Evolutionary conservation across 2,113 vertebrate genomes (phyloP).

Genomic region (Phyllostomus discolor): DNA sequence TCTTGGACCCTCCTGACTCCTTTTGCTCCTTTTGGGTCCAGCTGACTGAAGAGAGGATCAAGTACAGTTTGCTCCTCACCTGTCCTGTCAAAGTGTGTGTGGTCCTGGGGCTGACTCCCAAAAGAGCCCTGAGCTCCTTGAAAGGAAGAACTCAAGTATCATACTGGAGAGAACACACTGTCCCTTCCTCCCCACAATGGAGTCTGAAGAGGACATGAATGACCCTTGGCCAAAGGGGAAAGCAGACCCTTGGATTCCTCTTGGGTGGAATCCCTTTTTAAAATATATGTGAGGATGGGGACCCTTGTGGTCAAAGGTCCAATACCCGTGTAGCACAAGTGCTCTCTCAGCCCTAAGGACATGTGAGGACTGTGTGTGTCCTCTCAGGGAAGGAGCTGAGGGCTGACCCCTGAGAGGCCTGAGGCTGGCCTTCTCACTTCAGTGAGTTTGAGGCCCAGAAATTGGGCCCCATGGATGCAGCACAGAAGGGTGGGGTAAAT

Average conservation of each 20-base stretch:
- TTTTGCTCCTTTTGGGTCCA: not conserved
- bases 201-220: not conserved
- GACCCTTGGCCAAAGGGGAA: not conserved
- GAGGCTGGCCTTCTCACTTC: not conserved
- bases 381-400: not conserved
- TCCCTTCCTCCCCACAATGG: not conserved
- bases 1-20: not conserved
- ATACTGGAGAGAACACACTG: not conserved
- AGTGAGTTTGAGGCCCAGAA: not conserved
- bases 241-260: not conserved
- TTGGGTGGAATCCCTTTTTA: not conserved
- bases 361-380: not conserved
- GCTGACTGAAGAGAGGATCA: not conserved
- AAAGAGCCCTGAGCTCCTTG: not conserved
- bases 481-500: not conserved
- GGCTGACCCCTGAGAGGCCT: not conserved
- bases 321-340: not conserved
- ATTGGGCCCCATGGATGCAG: not conserved
- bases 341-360: not conserved
- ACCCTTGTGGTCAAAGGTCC: not conserved
- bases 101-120: not conserved
- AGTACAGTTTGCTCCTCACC: not conserved
- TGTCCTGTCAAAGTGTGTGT: not conserved
- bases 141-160: not conserved
- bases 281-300: not conserved